Conservation (phyloP, 2,797 vertebrate genomes). For the Austrolebias charrua region DNA sequence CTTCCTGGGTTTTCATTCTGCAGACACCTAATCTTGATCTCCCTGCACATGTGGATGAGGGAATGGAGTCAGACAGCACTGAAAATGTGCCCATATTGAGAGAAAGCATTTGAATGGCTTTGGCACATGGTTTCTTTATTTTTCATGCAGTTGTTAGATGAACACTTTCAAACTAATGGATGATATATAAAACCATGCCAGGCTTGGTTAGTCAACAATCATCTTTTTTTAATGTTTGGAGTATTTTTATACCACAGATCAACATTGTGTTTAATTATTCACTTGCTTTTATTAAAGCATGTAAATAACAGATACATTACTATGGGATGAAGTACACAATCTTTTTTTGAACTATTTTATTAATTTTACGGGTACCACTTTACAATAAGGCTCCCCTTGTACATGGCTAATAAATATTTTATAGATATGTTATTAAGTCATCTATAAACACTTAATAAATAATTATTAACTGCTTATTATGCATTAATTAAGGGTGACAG, state of each 20-base stretch:
- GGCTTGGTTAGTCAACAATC: neutral
- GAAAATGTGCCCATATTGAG: conserved; percentile 58
- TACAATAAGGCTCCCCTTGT: too few relatives aligned
- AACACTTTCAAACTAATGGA: conserved; percentile 49
- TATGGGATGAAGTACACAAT: neutral
- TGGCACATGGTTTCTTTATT: conserved; percentile 40
- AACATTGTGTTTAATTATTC: neutral
- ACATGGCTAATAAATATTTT: too few relatives aligned
- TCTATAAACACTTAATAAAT: too few relatives aligned
- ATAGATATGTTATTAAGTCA: too few relatives aligned
- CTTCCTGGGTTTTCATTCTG: conserved; percentile 75
- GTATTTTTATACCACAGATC: neutral
- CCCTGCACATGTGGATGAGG: conserved; percentile 65
- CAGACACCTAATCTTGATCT: conserved; percentile 77
- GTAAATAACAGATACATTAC: neutral
- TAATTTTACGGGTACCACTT: too few relatives aligned
- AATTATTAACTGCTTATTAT: too few relatives aligned
- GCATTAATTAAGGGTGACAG: too few relatives aligned
- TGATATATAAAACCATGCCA: conserved; percentile 30
- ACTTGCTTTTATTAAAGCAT: neutral
- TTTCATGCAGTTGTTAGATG: conserved; percentile 32
- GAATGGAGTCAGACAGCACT: conserved; percentile 64
- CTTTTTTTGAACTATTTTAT: neutral
- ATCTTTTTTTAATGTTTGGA: neutral
- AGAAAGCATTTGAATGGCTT: conserved; percentile 62